These are phyloP conservation scores for Chamaetylas fuelleborni DNA, from an alignment of 2,113 vertebrate species.

Conservation along the genomic window DNA sequence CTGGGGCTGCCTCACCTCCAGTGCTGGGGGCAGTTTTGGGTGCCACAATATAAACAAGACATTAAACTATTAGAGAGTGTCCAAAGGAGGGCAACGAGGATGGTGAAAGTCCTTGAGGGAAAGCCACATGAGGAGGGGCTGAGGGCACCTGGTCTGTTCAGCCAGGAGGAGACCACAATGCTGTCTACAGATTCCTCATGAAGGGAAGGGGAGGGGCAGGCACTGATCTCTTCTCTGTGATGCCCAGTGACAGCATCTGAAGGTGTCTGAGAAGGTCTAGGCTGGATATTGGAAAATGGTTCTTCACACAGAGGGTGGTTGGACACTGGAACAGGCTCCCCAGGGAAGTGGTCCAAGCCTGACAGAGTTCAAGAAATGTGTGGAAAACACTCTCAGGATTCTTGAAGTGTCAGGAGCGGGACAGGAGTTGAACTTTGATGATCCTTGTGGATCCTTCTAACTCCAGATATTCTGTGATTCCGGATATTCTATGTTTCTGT, in stretches of 20 bases:
- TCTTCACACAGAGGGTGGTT: neutral
- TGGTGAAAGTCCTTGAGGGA: neutral
- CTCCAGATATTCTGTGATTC: neutral
- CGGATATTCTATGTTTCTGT: neutral
- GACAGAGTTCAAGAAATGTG: neutral
- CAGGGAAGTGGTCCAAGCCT: neutral
- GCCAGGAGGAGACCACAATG: neutral
- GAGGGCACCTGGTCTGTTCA: neutral
- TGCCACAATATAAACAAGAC: neutral
- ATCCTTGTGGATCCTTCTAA: neutral
- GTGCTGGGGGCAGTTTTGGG: neutral
- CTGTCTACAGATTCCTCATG: neutral
- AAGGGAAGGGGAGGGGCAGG: neutral
- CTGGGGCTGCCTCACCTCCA: fast-evolving
- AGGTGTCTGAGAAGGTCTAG: neutral
- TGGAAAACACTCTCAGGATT: neutral
- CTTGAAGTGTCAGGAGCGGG: neutral
- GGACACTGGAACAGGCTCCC: neutral
- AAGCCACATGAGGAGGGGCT: fast-evolving
- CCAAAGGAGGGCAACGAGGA: fast-evolving
- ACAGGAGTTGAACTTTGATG: neutral
- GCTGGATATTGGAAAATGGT: neutral
- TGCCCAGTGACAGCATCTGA: neutral
- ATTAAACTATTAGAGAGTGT: neutral
- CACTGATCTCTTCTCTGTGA: too few species aligned